These are phyloP conservation scores for Danio rerio DNA, from an alignment of 2,113 vertebrate species.

Conservation along the genomic window GRCz12tu NC_133193.1:39953001-39953500, in stretches of 20 bases:
- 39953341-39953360: constrained; percentile 37
- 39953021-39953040: too few relatives aligned
- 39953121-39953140: too few relatives aligned
- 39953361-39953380: constrained; percentile 45
- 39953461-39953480: not conserved
- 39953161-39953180: not conserved
- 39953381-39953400: constrained; percentile 42
- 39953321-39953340: constrained; percentile 12
- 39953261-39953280: constrained; percentile 6
- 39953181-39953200: not conserved
- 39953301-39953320: constrained; percentile 38
- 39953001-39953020: too few relatives aligned
- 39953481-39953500: not conserved
- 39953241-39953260: constrained; percentile 35
- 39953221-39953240: constrained; percentile 33
- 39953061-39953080: too few relatives aligned
- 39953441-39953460: not conserved
- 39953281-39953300: constrained; percentile 38
- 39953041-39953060: too few relatives aligned
- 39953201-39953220: not conserved
- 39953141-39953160: not conserved
- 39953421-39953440: too few relatives aligned
- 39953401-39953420: not conserved
- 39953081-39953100: too few relatives aligned
- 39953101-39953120: too few relatives aligned